Conservation (phyloP, 1,140 invertebrate species). For the Lutraria rhynchaena region DNA sequence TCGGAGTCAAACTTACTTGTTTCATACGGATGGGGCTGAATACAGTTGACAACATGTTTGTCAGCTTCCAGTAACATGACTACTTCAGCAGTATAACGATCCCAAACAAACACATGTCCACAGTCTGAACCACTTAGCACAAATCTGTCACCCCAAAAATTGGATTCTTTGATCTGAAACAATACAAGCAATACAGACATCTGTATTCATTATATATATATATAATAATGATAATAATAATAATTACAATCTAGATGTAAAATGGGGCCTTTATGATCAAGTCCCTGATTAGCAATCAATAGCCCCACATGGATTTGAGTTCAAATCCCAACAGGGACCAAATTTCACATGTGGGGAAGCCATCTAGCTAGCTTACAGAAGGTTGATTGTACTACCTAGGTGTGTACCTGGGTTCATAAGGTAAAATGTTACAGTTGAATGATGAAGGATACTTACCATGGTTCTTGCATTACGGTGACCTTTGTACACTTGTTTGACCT, state of each 20-base stretch:
- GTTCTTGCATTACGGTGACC: conserved; percentile 91
- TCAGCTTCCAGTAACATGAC: conserved; percentile 91
- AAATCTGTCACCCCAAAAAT: conserved; percentile 93
- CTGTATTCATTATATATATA: background rate
- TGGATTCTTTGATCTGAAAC: conserved; percentile 92
- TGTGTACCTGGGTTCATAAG: background rate
- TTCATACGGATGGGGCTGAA: conserved; percentile 92
- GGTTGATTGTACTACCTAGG: too few species aligned
- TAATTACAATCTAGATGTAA: too few species aligned
- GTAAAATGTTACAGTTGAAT: background rate
- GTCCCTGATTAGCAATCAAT: too few species aligned
- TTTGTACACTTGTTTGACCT: conserved; percentile 88
- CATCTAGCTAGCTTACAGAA: too few species aligned
- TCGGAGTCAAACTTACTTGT: conserved; percentile 86
- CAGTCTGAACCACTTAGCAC: conserved; percentile 94
- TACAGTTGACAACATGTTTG: conserved; percentile 93
- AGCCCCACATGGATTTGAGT: too few species aligned
- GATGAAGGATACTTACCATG: conserved; percentile 75
- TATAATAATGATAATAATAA: too few species aligned
- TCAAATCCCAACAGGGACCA: too few species aligned
- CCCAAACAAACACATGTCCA: conserved; percentile 83
- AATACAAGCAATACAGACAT: background rate
- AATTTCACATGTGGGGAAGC: too few species aligned
- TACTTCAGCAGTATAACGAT: conserved; percentile 72
- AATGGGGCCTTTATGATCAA: too few species aligned